Conservation (phyloP, 2,888 invertebrate genomes). For the Liopterus haemorrhoidalis region DNA sequence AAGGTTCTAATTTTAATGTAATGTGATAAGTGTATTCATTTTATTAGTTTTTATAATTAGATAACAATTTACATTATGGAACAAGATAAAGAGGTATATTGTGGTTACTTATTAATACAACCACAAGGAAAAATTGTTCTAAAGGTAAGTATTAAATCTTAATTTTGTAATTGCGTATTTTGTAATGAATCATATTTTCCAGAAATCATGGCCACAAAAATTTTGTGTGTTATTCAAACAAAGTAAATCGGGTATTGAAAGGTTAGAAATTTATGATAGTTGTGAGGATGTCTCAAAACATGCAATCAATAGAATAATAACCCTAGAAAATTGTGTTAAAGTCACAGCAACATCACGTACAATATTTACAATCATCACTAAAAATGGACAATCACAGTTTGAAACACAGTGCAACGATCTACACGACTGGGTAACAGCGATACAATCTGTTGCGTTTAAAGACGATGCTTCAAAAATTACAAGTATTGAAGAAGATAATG, state of each 20-base stretch:
- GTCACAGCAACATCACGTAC: slow-evolving; percentile 61
- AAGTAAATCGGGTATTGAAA: slow-evolving; percentile 78
- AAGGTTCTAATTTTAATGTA: slow-evolving; percentile 12
- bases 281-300: slow-evolving; percentile 63
- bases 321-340: slow-evolving; percentile 82
- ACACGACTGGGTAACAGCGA: slow-evolving; percentile 69
- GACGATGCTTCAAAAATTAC: slow-evolving; percentile 52
- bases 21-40: slow-evolving; percentile 19
- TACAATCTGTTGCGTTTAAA: slow-evolving; percentile 77
- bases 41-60: slow-evolving; percentile 16
- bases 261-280: slow-evolving; percentile 78
- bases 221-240: slow-evolving; percentile 72
- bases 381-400: slow-evolving; percentile 56
- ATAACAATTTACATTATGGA: slow-evolving; percentile 51
- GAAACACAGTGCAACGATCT: slow-evolving; percentile 66
- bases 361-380: slow-evolving; percentile 65
- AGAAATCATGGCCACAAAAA: slow-evolving; percentile 83
- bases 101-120: slow-evolving; percentile 73
- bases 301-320: slow-evolving; percentile 66
- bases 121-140: slow-evolving; percentile 72
- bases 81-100: slow-evolving; percentile 66
- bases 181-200: slow-evolving; percentile 39
- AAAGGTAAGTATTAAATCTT: slow-evolving; percentile 50
- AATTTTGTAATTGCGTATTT: neutral
- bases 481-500: slow-evolving; percentile 78